phyloP scores from a whole-genome alignment of 2,888 invertebrate species.

The Tuberolachnus salignus region DNA sequence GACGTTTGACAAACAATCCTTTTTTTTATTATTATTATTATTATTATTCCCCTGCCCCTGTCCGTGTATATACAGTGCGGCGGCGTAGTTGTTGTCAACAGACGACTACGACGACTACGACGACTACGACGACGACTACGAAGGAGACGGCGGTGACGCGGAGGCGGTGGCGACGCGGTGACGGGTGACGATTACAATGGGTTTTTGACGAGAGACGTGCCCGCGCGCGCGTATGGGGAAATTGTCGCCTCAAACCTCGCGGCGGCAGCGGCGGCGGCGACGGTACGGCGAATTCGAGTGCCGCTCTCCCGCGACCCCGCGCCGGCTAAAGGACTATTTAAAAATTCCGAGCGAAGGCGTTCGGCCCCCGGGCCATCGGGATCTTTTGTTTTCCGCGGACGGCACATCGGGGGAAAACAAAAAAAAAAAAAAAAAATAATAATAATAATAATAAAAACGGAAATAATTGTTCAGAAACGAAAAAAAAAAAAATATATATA shows the following conservation, averaged over 20 bases:
- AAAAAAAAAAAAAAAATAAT: too few species aligned
- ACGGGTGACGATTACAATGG: conserved; percentile 33
- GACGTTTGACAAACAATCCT: conserved; percentile 56
- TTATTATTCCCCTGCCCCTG: neutral
- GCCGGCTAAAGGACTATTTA: conserved; percentile 49
- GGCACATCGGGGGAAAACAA: too few species aligned
- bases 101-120: conserved; percentile 24
- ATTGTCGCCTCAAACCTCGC: conserved; percentile 46
- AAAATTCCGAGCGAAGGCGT: conserved; percentile 48
- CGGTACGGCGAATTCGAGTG: conserved; percentile 32
- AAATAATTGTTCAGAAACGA: conserved; percentile 41
- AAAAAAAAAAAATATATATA: conserved; percentile 2
- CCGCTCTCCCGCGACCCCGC: neutral
- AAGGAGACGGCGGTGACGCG: neutral
- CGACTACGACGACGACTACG: neutral
- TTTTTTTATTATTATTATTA: conserved; percentile 44
- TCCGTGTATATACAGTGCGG: neutral
- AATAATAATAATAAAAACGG: neutral
- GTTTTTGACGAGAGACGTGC: conserved; percentile 47
- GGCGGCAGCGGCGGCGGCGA: neutral
- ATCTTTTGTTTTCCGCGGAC: conserved; percentile 45
- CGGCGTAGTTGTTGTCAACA: conserved; percentile 31
- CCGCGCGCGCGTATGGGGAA: conserved; percentile 15
- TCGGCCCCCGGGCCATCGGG: conserved; percentile 46
- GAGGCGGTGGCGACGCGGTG: neutral